Evolutionary conservation across 2,113 vertebrate species (phyloP), one percentile per base, ranked within the genome.

Genomic region (Sisor rabdophorus): DNA sequence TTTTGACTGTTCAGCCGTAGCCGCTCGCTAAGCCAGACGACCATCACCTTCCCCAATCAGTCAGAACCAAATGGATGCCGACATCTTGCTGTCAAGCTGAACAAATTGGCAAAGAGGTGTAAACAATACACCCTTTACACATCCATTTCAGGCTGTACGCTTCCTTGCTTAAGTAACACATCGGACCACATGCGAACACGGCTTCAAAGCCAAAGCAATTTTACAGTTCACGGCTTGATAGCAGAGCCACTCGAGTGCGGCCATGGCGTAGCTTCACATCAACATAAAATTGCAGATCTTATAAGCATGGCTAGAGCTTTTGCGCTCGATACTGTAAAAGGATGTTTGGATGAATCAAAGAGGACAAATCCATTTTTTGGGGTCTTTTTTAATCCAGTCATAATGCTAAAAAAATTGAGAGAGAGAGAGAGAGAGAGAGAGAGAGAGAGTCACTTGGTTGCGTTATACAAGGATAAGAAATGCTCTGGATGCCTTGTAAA

Each of bases 41-140:
- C 80, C 77, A 70, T 58, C 79, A 52, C 75, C 47, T 17, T 77
- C 64, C 50, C 64, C 40, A 26, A 64, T 60, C 77, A 79, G 73
- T 70, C 59, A 73, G 48, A 52, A 67, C 52, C 48, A 55, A 77
- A 73, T 79, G 59, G 30, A 71, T 71, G 76, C 82, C 82, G 83
- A 84, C 83, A 81, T 78, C 83, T 82, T 83, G 77, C 86, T 74
- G 78, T 75, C 79, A 54, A 82, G 85, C 86, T 82, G 79, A 82
- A 86, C 86, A 89, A 88, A 89, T 86, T 85, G 82, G 87, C 83
- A 83, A 83, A 83, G 85, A 83, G 82, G 84, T 87, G 84, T 83
- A 84, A 88, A 87, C 85, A 89, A 87, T 85, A 84, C 83, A 79
- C 72, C 81, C 75, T 32, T 59, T 75, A 81, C 70, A 52, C 80